phyloP scores from a whole-genome alignment of 2,113 vertebrate genomes.

The Balaenoptera acutorostrata region DNA sequence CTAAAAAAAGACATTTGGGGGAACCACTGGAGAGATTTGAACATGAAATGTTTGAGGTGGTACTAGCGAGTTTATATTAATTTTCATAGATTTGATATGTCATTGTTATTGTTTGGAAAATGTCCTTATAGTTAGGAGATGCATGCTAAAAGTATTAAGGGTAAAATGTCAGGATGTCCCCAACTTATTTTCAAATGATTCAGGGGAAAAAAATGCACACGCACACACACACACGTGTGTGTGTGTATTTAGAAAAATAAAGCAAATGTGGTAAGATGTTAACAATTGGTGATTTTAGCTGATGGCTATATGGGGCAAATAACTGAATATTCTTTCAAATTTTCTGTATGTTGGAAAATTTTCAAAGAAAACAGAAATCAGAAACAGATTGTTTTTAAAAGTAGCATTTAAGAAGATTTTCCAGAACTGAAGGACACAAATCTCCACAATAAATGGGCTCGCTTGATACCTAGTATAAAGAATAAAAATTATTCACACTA shows the following conservation, averaged over 20 bases:
- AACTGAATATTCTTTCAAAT: neutral
- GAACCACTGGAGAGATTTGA: neutral
- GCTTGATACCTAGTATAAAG: neutral
- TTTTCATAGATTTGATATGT: neutral
- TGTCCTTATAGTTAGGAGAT: neutral
- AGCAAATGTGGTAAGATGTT: neutral
- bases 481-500: neutral
- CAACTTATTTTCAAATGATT: neutral
- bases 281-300: neutral
- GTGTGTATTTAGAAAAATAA: neutral
- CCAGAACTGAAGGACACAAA: neutral
- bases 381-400: neutral
- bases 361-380: conserved; percentile 10
- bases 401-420: neutral
- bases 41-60: neutral
- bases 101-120: neutral
- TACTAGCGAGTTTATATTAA: neutral
- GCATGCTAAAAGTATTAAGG: neutral
- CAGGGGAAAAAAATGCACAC: neutral
- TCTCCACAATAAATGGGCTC: neutral
- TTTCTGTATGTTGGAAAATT: neutral
- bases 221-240: no score
- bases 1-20: neutral
- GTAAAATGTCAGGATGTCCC: neutral
- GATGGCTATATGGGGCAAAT: neutral